These are phyloP conservation scores for Junonia oenone DNA, from an alignment of 2,888 invertebrate genomes.

Conservation along the genomic window DNA sequence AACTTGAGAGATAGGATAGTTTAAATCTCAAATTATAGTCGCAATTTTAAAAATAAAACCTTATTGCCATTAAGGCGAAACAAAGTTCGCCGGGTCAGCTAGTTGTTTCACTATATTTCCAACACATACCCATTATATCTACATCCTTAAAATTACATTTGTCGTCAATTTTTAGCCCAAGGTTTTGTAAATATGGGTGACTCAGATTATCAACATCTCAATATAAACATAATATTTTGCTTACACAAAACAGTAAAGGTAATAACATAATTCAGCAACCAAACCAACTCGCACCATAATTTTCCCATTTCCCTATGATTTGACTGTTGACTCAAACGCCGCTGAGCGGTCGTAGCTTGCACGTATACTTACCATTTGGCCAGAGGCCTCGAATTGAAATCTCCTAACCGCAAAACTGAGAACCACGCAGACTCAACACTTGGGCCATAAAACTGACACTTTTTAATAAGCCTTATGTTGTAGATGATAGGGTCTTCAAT, in stretches of 20 bases:
- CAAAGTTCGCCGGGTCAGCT: no score
- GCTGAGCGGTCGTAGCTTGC: slow-evolving; percentile 5
- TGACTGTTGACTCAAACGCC: neutral
- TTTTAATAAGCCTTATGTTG: neutral
- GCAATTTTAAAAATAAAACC: no score
- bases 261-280: neutral
- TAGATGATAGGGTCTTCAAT: neutral
- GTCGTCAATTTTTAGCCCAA: neutral
- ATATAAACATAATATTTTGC: no score
- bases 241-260: neutral
- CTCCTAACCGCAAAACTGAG: slow-evolving; percentile 25
- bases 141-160: no score
- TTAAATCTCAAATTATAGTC: no score
- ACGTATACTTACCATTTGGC: neutral
- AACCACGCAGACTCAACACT: neutral
- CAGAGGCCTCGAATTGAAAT: slow-evolving; percentile 26
- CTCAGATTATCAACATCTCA: no score
- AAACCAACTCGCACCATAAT: neutral
- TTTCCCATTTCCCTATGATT: neutral
- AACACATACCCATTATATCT: no score
- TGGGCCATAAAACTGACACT: neutral
- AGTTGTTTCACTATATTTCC: no score
- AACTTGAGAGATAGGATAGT: no score
- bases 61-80: no score
- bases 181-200: no score